Percentiles rank a stretch among this genome's conserved stretches.
Conservation (phyloP, 2,888 invertebrate genomes). For the Agrochola macilenta region DNA sequence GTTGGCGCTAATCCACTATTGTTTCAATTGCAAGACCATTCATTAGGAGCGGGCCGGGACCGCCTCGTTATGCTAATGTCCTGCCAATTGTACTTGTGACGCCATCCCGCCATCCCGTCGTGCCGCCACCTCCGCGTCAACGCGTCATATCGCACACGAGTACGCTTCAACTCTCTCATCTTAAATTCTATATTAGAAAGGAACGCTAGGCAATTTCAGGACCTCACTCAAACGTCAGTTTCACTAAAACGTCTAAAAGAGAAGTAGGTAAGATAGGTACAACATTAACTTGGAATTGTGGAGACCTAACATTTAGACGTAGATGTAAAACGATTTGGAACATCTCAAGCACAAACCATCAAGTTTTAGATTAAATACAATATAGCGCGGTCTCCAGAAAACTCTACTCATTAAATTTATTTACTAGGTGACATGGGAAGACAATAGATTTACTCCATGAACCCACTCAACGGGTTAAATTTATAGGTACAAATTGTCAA, state of each 20-base stretch:
- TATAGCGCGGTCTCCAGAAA: conserved; percentile 16
- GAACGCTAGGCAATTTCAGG: conserved; percentile 47
- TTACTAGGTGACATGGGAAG: conserved; percentile 60
- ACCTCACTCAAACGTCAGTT: conserved; percentile 55
- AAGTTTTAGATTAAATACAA: conserved; percentile 40
- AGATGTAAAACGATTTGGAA: conserved; percentile 28
- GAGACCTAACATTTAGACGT: conserved; percentile 34
- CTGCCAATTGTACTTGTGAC: conserved; percentile 74
- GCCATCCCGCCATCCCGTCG: conserved; percentile 26
- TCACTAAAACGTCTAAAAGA: conserved; percentile 47
- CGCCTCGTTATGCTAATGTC: conserved; percentile 85
- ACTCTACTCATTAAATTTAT: conserved; percentile 52
- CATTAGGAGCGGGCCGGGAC: conserved; percentile 79
- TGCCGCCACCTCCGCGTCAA: conserved; percentile 61
- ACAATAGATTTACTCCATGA: conserved; percentile 60
- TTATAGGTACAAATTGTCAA: conserved; percentile 68
- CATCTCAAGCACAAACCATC: conserved; percentile 17
- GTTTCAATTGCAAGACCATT: conserved; percentile 88
- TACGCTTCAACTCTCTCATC: conserved; percentile 43
- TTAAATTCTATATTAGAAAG: conserved; percentile 53
- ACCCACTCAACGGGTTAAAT: conserved; percentile 62
- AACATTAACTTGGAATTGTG: conserved; percentile 21
- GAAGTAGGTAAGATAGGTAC: conserved; percentile 39
- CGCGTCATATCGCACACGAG: conserved; percentile 54
- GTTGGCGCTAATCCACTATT: conserved; percentile 84